Conservation (phyloP, 2,888 invertebrate species). For the Cephus nigrinus region DNA sequence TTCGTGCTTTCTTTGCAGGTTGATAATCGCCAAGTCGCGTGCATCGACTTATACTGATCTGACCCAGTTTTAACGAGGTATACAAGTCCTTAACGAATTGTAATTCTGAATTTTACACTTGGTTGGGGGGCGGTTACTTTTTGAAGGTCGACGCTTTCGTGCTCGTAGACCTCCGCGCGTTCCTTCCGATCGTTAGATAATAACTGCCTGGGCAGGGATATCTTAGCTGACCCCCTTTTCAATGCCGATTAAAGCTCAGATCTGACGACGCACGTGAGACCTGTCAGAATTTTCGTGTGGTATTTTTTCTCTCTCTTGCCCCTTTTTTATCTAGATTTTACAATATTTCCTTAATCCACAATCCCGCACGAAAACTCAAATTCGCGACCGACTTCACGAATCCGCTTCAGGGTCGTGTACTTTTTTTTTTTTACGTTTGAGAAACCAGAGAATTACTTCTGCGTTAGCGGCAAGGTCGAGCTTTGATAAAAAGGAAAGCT, state of each 20-base stretch:
- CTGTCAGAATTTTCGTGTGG: background rate
- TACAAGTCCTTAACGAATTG: background rate
- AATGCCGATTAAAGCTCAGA: background rate
- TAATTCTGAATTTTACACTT: background rate
- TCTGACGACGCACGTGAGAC: background rate
- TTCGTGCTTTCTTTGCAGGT: background rate
- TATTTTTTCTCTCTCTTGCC: background rate
- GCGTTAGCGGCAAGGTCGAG: background rate
- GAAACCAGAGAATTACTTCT: background rate
- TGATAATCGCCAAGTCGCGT: background rate
- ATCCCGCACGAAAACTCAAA: background rate
- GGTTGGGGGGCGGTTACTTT: background rate
- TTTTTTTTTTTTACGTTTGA: background rate
- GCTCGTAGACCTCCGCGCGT: background rate
- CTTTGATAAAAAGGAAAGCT: background rate
- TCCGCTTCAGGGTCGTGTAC: background rate
- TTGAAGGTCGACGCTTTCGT: conserved; percentile 19
- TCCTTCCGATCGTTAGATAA: conserved; percentile 1
- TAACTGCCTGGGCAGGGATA: background rate
- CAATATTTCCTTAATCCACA: background rate
- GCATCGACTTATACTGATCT: background rate
- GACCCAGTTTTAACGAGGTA: background rate
- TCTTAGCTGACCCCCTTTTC: background rate
- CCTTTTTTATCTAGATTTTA: background rate
- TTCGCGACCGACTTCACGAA: background rate